Base-by-base conservation (phyloP, 2,888 invertebrate genomes). In the Tridacna gigas region DNA sequence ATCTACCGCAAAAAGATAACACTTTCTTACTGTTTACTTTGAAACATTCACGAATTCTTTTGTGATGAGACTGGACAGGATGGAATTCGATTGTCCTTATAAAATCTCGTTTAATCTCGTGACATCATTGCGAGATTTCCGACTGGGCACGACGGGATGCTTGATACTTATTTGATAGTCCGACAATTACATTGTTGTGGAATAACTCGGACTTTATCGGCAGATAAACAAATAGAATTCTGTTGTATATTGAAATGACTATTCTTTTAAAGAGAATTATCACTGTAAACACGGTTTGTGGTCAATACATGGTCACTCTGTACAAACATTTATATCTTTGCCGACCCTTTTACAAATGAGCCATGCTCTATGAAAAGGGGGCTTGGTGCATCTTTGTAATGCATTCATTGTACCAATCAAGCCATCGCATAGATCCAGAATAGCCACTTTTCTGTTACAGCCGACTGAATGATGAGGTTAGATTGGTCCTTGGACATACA, bases 141-240 rank as follows among this genome's bases (percentile, higher is more conserved):
- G 63, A 66, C 48, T 51, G 67, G 48, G 77, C 45, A 75, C 60
- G 77, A 18, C 45, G 37, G 67, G 69, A 51, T 37, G 25, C 51
- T 51, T 51, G 18, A 67, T 77, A 22, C 48, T 13, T 37, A 47
- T 82, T 84, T 87, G 82, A 87, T 84, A 76, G 73, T 63, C 77
- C 78, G 82, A 84, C 76, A 79, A 87, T 82, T 80, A 74, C 78
- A 77, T 81, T 82, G 84, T 84, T 87, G 84, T 79, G 63, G 75
- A 75, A 74, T 51, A 71, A 71, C 71, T 71, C 47, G 47, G 25
- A 47, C 71, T 47, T 79, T 79, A 79, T 77, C 83, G 73, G 18
- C 25, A 9, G 20, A 47, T 12, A 28, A 51, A 66, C 79, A 79
- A 79, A 76, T 77, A 79, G 48, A 22, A 73, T 63, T 26, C 65